Conservation (phyloP, 1,140 invertebrate species). For the Drosophila saltans region DNA sequence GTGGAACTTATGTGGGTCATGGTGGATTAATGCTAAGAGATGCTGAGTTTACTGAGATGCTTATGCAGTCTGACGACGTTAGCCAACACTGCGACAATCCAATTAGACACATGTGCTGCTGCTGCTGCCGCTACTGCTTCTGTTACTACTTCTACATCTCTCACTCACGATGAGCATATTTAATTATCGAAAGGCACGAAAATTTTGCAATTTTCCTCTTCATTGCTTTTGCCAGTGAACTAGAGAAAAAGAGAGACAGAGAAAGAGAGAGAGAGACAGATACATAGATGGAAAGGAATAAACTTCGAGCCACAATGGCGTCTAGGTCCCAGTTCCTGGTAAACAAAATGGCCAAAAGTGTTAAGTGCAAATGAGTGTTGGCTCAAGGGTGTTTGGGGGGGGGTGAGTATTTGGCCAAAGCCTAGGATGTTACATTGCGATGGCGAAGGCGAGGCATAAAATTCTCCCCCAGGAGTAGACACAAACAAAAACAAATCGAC, state of each 20-base stretch:
- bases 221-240: conserved; percentile 37
- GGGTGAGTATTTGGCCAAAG: neutral
- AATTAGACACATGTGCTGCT: conserved; percentile 69
- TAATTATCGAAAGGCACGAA: conserved; percentile 67
- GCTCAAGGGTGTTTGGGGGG: conserved; percentile 14
- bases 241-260: neutral
- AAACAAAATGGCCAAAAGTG: conserved; percentile 72
- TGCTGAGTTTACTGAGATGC: conserved; percentile 19
- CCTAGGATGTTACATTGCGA: too few species aligned
- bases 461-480: conserved; percentile 30
- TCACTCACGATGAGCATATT: conserved; percentile 48
- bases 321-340: conserved; percentile 23
- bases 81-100: conserved; percentile 70
- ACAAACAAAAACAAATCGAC: conserved; percentile 66
- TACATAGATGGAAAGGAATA: conserved; percentile 19
- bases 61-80: conserved; percentile 43
- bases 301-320: conserved; percentile 58
- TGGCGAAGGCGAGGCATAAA: neutral
- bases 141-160: neutral
- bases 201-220: conserved; percentile 74
- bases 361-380: conserved; percentile 74
- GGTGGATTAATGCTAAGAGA: conserved; percentile 26
- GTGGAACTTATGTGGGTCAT: conserved; percentile 60
- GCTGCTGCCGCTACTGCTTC: conserved; percentile 1
- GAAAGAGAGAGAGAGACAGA: conserved; percentile 10